Evolutionary conservation across 2,797 vertebrate genomes (phyloP), one percentile per base, ranked within the genome.

Genomic region (Gobionotothen gibberifrons): DNA sequence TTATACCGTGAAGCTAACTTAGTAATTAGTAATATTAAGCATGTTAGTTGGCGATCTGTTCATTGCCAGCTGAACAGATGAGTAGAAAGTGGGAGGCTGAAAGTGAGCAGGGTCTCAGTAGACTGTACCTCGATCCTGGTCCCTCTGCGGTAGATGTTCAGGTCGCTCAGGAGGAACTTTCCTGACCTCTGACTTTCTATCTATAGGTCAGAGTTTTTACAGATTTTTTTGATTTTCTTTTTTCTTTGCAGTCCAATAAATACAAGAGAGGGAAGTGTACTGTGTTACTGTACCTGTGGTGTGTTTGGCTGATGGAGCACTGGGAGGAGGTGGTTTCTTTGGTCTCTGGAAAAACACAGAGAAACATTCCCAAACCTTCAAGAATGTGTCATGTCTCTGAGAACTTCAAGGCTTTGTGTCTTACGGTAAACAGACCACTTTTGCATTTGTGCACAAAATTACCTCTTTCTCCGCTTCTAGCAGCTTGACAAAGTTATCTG

Each of bases 401-500:
- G 32, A 60, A 16, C 17, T 9, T 57, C 7, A 5, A n/a, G 9
- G 43, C 19, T 47, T 60, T 6, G 13, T 9, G 46, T 4, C 8
- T 57, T 39, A 21, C 44, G 0, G 5, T 11, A 40, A 21, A 44
- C 13, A 54, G 3, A 60, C 12, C 22, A 14, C 42, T 55, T 60
- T 17, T 43, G 32, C 11, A 1, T 4, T 7, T 29, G 46, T 55
- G 14, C 26, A 42, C 10, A 74, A 4, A 54, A 85, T 93, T 69
- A 96, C 95, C 95, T 99, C 98, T 95, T 97, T 99, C 87, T 99
- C 98, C 81, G 93, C 95, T 90, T 99, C 98, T 47, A 98, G 94
- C 80, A 98, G 93, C 93, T 99, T 99, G 80, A 99, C 98, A 81
- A 99, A 99, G 89, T 99, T 99, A 85, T 99, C 98, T 3, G 98